A percentile compares a stretch with the other conserved stretches of the same genome.
Conservation (phyloP, 2,113 vertebrate species). For the Neodontobutis hainanensis region DNA sequence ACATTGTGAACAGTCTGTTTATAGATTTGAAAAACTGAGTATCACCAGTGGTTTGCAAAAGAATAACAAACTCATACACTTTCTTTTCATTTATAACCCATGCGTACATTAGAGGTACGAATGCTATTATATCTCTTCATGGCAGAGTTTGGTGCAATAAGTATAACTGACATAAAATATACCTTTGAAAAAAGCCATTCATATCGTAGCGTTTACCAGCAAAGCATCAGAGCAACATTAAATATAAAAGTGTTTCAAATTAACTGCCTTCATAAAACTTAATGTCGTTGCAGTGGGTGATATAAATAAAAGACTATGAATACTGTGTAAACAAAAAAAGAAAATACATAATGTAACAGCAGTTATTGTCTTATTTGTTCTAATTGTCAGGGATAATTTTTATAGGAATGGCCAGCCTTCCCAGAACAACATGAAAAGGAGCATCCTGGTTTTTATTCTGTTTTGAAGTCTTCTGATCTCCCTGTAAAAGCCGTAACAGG, state of each 20-base stretch:
- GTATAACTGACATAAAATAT: conserved; percentile 4
- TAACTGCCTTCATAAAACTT: conserved; percentile 61
- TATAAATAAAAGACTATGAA: conserved; percentile 36
- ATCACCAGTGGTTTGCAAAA: too few species aligned
- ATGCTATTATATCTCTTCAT: conserved; percentile 51
- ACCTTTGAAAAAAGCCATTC: conserved; percentile 5
- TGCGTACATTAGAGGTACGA: conserved; percentile 16
- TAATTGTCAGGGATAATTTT: conserved; percentile 77
- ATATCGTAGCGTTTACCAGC: conserved; percentile 6
- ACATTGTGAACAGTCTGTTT: too few species aligned
- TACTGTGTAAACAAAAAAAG: not conserved
- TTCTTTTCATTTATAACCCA: not conserved
- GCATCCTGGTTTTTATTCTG: conserved; percentile 39
- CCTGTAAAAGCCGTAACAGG: conserved; percentile 64
- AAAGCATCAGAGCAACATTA: conserved; percentile 1
- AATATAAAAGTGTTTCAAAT: conserved; percentile 27
- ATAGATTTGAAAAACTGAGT: too few species aligned
- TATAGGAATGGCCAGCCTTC: conserved; percentile 79
- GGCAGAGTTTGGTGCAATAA: conserved; percentile 39
- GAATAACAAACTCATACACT: not conserved
- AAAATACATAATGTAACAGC: not conserved
- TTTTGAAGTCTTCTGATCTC: conserved; percentile 40
- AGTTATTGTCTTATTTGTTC: not conserved
- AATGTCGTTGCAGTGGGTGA: conserved; percentile 9
- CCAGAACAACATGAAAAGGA: conserved; percentile 75